Evolutionary conservation across 2,797 vertebrate species (phyloP).

Genomic region (Onychomys leucogaster): DNA sequence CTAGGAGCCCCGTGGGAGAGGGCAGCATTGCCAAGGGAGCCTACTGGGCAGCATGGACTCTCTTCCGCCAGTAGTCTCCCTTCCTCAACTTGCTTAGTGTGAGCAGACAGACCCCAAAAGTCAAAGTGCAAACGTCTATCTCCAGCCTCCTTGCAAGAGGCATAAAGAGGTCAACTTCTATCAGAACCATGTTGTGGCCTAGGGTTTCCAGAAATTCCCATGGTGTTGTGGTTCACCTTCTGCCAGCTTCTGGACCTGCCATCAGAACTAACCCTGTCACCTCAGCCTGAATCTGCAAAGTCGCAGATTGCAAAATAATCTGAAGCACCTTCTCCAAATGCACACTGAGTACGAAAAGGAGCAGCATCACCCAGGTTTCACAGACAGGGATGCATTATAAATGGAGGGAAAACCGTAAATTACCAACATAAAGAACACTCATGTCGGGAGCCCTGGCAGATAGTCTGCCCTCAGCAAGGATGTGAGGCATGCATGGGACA

Average conservation of each 20-base stretch:
- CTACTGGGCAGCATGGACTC: neutral
- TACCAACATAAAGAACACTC: neutral
- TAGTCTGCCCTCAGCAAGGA: neutral
- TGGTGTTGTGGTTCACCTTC: neutral
- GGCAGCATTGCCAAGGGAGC: neutral
- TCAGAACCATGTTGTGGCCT: neutral
- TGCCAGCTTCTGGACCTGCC: slow-evolving; percentile 3
- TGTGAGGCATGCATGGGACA: neutral
- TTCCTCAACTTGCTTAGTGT: neutral
- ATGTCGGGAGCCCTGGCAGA: neutral
- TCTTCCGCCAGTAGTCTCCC: neutral
- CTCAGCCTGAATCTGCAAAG: neutral
- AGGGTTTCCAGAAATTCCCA: neutral
- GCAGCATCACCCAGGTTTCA: neutral
- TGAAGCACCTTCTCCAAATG: slow-evolving; percentile 40
- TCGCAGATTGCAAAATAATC: slow-evolving; percentile 11
- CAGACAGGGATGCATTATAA: neutral
- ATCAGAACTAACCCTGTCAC: neutral
- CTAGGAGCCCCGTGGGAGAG: neutral
- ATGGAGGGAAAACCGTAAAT: neutral
- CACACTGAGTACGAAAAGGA: slow-evolving; percentile 5
- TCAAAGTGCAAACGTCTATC: neutral
- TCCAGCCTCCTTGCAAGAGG: neutral
- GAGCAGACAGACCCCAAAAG: neutral
- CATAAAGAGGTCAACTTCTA: neutral